These are phyloP conservation scores for Hormaphis cornu DNA, from an alignment of 1,140 invertebrate genomes.

Conservation along the genomic window DNA sequence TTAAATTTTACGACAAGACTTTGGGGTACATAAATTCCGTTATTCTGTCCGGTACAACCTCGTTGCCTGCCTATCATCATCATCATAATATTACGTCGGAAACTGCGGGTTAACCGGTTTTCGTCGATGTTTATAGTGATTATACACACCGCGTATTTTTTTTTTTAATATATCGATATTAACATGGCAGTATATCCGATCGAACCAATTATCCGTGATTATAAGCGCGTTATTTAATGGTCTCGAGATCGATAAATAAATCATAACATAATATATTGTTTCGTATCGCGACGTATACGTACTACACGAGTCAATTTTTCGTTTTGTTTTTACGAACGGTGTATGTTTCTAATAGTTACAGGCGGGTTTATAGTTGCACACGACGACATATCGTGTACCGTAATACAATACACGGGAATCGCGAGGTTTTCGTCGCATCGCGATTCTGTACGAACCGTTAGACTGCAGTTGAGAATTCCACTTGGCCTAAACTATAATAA, in stretches of 20 bases:
- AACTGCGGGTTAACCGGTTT: constrained; percentile 7
- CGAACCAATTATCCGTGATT: constrained; percentile 18
- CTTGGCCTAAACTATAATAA: too few relatives aligned
- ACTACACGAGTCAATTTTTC: background rate
- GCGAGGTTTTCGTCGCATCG: too few relatives aligned
- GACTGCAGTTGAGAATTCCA: too few relatives aligned
- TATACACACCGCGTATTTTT: background rate
- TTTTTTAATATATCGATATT: background rate
- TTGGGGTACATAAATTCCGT: background rate
- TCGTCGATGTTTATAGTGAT: constrained; percentile 23
- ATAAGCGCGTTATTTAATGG: background rate
- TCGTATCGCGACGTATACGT: background rate
- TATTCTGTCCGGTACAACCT: constrained; percentile 9
- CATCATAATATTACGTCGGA: background rate
- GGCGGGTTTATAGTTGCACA: too few relatives aligned
- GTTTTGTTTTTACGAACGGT: background rate
- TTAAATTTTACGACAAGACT: constrained; percentile 1
- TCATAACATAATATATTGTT: too few relatives aligned
- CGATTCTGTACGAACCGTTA: too few relatives aligned
- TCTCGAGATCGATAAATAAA: constrained; percentile 4
- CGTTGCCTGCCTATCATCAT: background rate
- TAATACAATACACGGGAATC: too few relatives aligned
- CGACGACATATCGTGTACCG: too few relatives aligned
- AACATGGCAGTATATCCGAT: background rate
- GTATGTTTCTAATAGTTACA: too few relatives aligned